Conservation (phyloP, 2,888 invertebrate genomes). For the Apodemia hepburni region DNA sequence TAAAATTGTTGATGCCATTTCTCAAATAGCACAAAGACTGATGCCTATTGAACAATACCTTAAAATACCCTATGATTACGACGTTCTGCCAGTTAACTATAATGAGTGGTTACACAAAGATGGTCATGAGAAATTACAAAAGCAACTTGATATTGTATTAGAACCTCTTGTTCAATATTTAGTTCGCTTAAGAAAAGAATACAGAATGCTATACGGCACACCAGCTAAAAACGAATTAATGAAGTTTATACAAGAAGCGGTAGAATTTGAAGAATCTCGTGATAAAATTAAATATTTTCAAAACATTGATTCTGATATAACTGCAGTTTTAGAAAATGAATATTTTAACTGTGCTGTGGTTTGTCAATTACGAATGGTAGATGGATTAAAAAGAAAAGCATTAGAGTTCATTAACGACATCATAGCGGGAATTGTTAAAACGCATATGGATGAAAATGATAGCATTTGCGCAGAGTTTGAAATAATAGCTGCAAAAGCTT, state of each 20-base stretch:
- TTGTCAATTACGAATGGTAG: constrained; percentile 82
- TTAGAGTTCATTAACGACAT: constrained; percentile 80
- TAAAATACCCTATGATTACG: constrained; percentile 56
- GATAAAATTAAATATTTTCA: constrained; percentile 82
- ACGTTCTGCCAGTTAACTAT: constrained; percentile 78
- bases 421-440: constrained; percentile 81
- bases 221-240: constrained; percentile 66
- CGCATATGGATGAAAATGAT: constrained; percentile 83
- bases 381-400: constrained; percentile 80
- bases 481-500: constrained; percentile 83
- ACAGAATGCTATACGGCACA: constrained; percentile 76
- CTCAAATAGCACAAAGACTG: constrained; percentile 78
- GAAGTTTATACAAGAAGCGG: constrained; percentile 68
- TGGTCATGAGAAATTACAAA: constrained; percentile 71
- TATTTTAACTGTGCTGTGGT: constrained; percentile 84
- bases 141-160: constrained; percentile 76
- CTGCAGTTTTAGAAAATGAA: constrained; percentile 82
- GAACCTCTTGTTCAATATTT: constrained; percentile 79
- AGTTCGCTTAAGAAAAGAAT: constrained; percentile 71
- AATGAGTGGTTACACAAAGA: constrained; percentile 78
- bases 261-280: constrained; percentile 80
- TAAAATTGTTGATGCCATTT: constrained; percentile 77
- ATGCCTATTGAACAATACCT: constrained; percentile 79
- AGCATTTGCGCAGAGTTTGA: constrained; percentile 87
- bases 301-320: constrained; percentile 79